Conservation (phyloP, 2,113 vertebrate species). For the Triplophysa siluroides region DNA sequence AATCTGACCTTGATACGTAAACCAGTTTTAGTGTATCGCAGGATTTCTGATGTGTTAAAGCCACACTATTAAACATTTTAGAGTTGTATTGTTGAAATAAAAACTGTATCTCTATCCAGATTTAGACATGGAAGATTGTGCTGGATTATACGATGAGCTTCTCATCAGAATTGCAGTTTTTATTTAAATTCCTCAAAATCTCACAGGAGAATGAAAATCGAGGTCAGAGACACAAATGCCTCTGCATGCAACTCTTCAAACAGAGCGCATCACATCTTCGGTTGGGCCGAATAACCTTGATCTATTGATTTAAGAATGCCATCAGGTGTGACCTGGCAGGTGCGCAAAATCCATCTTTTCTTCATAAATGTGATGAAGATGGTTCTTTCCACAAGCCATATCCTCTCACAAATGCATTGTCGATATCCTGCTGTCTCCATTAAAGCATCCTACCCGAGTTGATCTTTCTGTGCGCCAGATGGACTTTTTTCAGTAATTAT, state of each 20-base stretch:
- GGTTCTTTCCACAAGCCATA: not conserved
- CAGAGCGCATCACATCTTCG: not conserved
- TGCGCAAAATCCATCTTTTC: not conserved
- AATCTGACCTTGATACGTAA: not conserved
- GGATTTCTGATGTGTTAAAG: not conserved
- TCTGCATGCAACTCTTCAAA: not conserved
- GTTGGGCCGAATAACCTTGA: not conserved
- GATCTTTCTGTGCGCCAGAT: not conserved
- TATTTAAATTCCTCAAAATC: slow-evolving; percentile 4
- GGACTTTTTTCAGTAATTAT: not conserved
- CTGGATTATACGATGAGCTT: not conserved
- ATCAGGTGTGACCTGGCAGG: not conserved
- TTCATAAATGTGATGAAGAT: slow-evolving; percentile 3
- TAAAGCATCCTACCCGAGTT: not conserved
- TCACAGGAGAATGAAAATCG: not conserved
- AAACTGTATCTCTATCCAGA: not conserved
- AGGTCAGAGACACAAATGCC: slow-evolving; percentile 7
- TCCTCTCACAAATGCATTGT: not conserved
- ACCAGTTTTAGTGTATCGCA: not conserved
- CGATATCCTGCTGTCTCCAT: not conserved
- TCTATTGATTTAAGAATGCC: not conserved
- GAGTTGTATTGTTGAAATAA: not conserved
- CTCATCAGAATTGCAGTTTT: not conserved
- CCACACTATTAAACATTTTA: not conserved
- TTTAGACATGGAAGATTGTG: not conserved